Base-by-base conservation (phyloP, 2,113 vertebrate genomes). In the Tiliqua scincoides region DNA sequence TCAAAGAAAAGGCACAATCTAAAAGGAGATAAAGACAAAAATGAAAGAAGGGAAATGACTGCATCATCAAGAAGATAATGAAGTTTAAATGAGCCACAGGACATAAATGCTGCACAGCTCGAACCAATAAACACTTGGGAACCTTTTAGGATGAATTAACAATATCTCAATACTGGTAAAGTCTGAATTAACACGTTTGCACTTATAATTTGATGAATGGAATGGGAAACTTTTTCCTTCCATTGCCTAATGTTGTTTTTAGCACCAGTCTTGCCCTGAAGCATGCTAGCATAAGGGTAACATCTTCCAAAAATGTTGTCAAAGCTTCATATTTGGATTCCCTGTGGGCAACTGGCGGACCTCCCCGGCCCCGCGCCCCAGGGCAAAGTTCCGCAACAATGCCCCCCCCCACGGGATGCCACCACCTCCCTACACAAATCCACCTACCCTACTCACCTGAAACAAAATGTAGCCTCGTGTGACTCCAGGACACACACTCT, bases 41-140 rank as follows among this genome's bases (percentile, higher is more conserved):
- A 93, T 87, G 74, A 71, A 93, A 94, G 92, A n/a, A n/a, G 59
- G 20, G 94, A 96, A 95, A 96, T 95, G 93, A 92, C 78, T 88
- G 62, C 93, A 71, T 94, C 89, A 96, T 93, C 89, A 90, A 94
- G 95, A 95, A 93, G 85, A 96, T 91, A 94, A 95, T 88, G 73
- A 95, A 91, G 37, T 95, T 95, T 91, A 89, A 94, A 94, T 93
- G 89, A 93, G 95, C 94, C 75, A 6, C 77, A 91, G 21, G 89
- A 87, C 6, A 85, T 1, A 94, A 94, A 67, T 52, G 23, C 7
- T 90, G 20, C 75, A 65, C 85, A 86, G 87, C 72, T 91, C 79
- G 81, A 94, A 65, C 9, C 87, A 92, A 88, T 92, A 92, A 93
- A 95, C 93, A 70, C 30, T 91, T 83, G 87, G 68, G 27, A 93